Evolutionary conservation across 2,888 invertebrate species (phyloP), one percentile per base, ranked within the genome.

Genomic region (Agrotis ipsilon): DNA sequence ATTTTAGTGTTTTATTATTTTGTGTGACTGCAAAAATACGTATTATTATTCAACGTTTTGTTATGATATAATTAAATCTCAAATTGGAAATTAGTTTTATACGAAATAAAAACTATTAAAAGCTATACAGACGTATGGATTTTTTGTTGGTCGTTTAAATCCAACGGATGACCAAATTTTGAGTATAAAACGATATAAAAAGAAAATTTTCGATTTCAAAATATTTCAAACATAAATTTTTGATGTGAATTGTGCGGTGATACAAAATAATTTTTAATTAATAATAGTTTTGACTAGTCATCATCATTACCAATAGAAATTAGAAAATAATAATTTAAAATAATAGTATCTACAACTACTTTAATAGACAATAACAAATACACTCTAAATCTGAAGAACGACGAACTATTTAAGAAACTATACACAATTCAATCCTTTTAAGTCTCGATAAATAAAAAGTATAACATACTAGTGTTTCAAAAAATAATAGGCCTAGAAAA

Each of bases 221-320:
- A 39, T 1, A 11, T 1, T 39, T 39, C 2, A 3, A 45, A 3
- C 6, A n/a, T 3, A 55, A 55, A 32, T n/a, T 39, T n/a, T 3
- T 39, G 32, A 39, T 13, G 13, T 14, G 13, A 3, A n/a, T 55
- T 55, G 32, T 55, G 55, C 14, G 14, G 55, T 19, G 32, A 55
- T 55, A 55, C 55, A 32, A n/a, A 55, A 55, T 32, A 32, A 32
- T 19, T 2, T 3, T 18, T 6, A 14, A n/a, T 39, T 55, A 32
- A 19, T 55, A 32, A 55, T 32, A 55, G 55, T n/a, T 55, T 55
- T 55, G 32, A 55, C 89, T 89, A 90, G 88, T 89, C 89, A 86
- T 70, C 57, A 55, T 69, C 2, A 24, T 27, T 58, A 39, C 9
- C 39, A 11, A 67, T 73, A 77, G 65, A 13, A 54, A 54, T 55